Base-by-base conservation (phyloP, 2,797 vertebrate genomes). In the Gorsachius magnificus region DNA sequence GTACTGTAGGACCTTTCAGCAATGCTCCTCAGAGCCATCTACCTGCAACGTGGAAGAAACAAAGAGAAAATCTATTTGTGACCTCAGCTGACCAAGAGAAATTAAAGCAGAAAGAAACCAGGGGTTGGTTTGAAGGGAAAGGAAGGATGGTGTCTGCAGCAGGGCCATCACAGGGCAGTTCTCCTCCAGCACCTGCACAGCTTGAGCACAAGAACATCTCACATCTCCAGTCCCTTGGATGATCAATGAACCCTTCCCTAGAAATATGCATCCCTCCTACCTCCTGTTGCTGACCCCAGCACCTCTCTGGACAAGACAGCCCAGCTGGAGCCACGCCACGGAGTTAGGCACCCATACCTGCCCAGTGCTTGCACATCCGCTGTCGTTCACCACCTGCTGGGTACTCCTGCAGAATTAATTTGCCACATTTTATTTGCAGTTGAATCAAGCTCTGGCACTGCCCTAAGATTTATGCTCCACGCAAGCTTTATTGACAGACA, bases 401-500 rank as follows among this genome's bases (percentile, higher is more conserved):
- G 3, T 3, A 9, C 18, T 63, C 65, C 57, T 10, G 1, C 36
- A 12, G 69, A 81, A 78, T 83, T 77, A 45, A 83, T 45, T 90
- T 18, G 2, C 18, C 51, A 4, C 3, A 1, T 22, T 60, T 83
- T 68, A 51, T 81, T 24, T 78, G n/a, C 64, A 63, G 31, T 5
- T 21, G 71, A 76, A 88, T 36, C 21, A 4, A 70, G 74, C 61
- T 35, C 90, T 50, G 41, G 60, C 50, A 17, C 35, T 80, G 86
- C 92, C 77, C 60, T 38, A 70, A 79, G 84, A 95, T 97, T 93
- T 96, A 81, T 79, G 70, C 75, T 94, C 74, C 38, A 19, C 6
- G 3, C 80, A 58, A 89, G 82, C 51, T 74, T 88, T 90, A 93
- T 13, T 96, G 96, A 97, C 87, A 92, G 96, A 91, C 95, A 96